A percentile compares a stretch with the other conserved stretches of the same genome.
phyloP scores from a whole-genome alignment of 2,888 invertebrate species.

The Lypha dubia region DNA sequence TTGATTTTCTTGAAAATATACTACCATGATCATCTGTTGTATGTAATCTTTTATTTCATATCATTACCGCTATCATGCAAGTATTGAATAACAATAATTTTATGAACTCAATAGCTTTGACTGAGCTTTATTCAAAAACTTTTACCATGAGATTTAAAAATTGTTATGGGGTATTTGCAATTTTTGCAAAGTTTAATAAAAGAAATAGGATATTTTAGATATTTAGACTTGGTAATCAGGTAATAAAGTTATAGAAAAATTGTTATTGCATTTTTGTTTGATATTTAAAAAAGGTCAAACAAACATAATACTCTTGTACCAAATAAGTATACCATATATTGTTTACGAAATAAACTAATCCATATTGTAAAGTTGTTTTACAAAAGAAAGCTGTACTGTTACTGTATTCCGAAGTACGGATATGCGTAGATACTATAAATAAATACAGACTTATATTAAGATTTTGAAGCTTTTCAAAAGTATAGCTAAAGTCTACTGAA shows the following conservation, averaged over 20 bases:
- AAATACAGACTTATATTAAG: too few relatives aligned
- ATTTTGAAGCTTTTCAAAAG: too few relatives aligned
- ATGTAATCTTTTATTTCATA: not conserved
- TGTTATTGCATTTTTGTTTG: not conserved
- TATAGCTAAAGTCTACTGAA: too few relatives aligned
- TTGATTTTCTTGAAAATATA: conserved; percentile 9
- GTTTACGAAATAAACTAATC: too few relatives aligned
- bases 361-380: too few relatives aligned
- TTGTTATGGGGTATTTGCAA: not conserved
- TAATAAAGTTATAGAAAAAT: not conserved
- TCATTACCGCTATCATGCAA: not conserved
- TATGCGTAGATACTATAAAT: too few relatives aligned
- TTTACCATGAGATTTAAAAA: not conserved
- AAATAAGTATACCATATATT: too few relatives aligned
- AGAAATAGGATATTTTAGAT: not conserved
- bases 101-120: conserved; percentile 21
- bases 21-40: not conserved
- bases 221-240: not conserved
- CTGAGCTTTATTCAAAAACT: conserved; percentile 13
- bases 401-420: too few relatives aligned
- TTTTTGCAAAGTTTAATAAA: not conserved
- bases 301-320: not conserved
- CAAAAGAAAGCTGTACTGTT: too few relatives aligned
- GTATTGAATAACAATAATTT: conserved; percentile 36
- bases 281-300: not conserved